Conservation (phyloP, 2,113 vertebrate species). For the Anseranas semipalmata region DNA sequence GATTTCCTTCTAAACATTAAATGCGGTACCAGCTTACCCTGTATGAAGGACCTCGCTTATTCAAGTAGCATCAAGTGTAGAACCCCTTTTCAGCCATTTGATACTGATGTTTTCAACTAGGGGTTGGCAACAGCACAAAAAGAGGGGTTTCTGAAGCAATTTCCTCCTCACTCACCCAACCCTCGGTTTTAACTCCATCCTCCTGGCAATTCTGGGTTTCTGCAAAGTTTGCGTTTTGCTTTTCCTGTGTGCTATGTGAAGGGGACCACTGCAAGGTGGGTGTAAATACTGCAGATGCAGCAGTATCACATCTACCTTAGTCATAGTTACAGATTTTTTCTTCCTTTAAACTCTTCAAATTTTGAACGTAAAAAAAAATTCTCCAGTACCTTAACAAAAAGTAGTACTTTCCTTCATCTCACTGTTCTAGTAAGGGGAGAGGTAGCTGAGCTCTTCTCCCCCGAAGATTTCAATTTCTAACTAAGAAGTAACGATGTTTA, state of each 20-base stretch:
- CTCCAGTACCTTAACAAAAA: not conserved
- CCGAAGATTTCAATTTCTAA: not conserved
- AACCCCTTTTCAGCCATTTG: not conserved
- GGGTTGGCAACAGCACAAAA: no score
- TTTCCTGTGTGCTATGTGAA: rapidly evolving
- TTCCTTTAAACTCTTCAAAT: not conserved
- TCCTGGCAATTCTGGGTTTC: not conserved
- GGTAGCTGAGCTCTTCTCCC: not conserved
- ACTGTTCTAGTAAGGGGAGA: no score
- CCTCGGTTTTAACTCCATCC: not conserved
- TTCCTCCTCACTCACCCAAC: not conserved
- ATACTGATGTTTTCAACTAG: not conserved
- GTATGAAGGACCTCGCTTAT: not conserved
- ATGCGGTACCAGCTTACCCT: not conserved
- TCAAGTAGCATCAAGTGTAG: not conserved
- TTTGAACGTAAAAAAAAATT: not conserved
- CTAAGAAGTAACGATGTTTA: not conserved
- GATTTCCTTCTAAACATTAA: not conserved
- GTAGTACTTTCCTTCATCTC: not conserved
- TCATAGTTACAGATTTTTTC: not conserved
- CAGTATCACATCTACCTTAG: not conserved
- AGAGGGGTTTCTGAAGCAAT: not conserved
- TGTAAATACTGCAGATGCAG: not conserved
- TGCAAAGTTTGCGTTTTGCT: not conserved
- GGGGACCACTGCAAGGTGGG: rapidly evolving